Conservation (phyloP, 2,113 vertebrate genomes). For the Tinamus guttatus region DNA sequence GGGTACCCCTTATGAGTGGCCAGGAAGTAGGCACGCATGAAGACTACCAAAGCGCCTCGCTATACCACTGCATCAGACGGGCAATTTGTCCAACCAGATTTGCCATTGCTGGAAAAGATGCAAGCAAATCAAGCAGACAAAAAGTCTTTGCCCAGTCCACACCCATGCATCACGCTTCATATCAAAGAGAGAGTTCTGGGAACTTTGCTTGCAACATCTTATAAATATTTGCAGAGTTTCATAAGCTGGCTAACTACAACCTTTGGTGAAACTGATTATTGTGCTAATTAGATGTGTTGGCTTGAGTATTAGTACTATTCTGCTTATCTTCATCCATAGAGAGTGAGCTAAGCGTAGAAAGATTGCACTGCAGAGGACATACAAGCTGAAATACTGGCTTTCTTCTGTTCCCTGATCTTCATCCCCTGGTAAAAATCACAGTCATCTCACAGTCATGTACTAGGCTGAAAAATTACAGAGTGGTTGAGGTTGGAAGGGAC, state of each 20-base stretch:
- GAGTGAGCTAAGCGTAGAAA: background rate
- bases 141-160: background rate
- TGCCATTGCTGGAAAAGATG: background rate
- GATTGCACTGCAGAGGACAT: background rate
- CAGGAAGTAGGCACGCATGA: background rate
- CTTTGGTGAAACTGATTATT: background rate
- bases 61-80: background rate
- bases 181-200: background rate
- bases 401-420: background rate
- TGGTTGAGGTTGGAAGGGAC: background rate
- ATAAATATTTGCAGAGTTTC: background rate
- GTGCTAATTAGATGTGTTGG: background rate
- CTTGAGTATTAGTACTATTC: background rate
- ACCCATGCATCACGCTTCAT: background rate
- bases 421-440: background rate
- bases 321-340: background rate
- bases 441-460: background rate
- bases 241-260: background rate
- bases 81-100: background rate
- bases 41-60: background rate
- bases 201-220: background rate
- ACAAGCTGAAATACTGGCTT: background rate
- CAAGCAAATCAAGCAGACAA: background rate
- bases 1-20: constrained; percentile 1
- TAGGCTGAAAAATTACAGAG: background rate